phyloP scores from a whole-genome alignment of 2,888 invertebrate genomes.

The Ectobius pallidus region DNA sequence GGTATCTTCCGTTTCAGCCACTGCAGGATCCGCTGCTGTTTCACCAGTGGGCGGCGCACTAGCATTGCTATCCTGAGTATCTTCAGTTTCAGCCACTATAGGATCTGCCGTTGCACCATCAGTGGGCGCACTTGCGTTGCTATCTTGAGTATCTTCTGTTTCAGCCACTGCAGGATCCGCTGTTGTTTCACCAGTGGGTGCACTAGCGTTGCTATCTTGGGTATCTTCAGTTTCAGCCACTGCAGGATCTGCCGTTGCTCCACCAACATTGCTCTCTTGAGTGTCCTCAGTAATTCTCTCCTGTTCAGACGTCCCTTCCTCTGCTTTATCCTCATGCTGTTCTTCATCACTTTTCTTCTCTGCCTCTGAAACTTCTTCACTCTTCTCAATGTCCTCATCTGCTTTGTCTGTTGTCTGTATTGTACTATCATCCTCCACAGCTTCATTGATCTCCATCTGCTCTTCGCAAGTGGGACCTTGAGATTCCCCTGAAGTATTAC shows the following conservation, averaged over 20 bases:
- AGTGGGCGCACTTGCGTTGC: background rate
- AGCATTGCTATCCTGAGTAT: too few relatives aligned
- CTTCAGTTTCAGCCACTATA: constrained; percentile 36
- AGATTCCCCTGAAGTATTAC: constrained; percentile 10
- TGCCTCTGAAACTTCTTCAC: constrained; percentile 50
- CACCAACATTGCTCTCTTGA: too few relatives aligned
- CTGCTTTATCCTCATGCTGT: constrained; percentile 46
- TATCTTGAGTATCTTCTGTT: background rate
- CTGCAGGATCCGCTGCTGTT: too few relatives aligned
- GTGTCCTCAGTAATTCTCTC: background rate
- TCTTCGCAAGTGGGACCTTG: background rate
- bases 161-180: too few relatives aligned
- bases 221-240: constrained; percentile 48
- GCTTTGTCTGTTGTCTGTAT: constrained; percentile 35
- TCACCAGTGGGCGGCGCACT: too few relatives aligned
- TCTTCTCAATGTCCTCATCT: constrained; percentile 46
- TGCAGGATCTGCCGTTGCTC: too few relatives aligned
- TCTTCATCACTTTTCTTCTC: constrained; percentile 41
- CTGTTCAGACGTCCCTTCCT: constrained; percentile 45
- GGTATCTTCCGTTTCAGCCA: background rate
- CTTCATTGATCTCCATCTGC: constrained; percentile 44
- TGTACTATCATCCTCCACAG: constrained; percentile 43
- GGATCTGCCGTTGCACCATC: background rate
- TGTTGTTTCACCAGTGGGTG: too few relatives aligned
- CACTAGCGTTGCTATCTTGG: too few relatives aligned